These are phyloP conservation scores for Lagorchestes hirsutus DNA, from an alignment of 2,797 vertebrate species.

Conservation along the genomic window DNA sequence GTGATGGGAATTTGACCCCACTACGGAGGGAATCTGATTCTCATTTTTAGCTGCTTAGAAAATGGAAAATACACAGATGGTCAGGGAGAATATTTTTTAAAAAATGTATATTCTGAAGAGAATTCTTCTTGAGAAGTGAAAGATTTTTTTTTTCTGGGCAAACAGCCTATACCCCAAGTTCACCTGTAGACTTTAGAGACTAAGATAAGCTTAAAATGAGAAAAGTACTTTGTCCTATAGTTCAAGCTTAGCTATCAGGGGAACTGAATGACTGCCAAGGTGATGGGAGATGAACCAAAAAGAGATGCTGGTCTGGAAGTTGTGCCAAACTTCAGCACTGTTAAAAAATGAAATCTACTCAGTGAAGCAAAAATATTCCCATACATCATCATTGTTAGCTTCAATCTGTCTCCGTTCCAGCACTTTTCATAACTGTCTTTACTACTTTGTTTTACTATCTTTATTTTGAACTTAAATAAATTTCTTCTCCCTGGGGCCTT, in stretches of 20 bases:
- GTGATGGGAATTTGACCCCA: neutral
- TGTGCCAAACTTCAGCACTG: neutral
- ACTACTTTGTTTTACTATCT: neutral
- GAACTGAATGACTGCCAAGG: neutral
- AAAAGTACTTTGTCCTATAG: constrained; percentile 1
- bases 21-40: neutral
- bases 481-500: constrained; percentile 4
- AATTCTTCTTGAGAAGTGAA: constrained; percentile 3
- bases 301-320: constrained; percentile 7
- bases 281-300: constrained; percentile 1
- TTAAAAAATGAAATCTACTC: neutral
- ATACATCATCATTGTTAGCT: neutral
- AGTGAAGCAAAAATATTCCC: neutral
- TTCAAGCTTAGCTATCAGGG: neutral
- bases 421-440: neutral
- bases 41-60: constrained; percentile 19
- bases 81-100: neutral
- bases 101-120: constrained; percentile 7
- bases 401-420: neutral
- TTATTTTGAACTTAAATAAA: constrained; percentile 7
- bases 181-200: constrained; percentile 4
- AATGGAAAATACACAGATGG: constrained; percentile 13
- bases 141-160: constrained; percentile 19
- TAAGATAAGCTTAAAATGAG: constrained; percentile 11
- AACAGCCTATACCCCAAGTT: neutral